These are phyloP conservation scores for Heliconius congener DNA, from an alignment of 1,140 invertebrate genomes.

Conservation along the genomic window DNA sequence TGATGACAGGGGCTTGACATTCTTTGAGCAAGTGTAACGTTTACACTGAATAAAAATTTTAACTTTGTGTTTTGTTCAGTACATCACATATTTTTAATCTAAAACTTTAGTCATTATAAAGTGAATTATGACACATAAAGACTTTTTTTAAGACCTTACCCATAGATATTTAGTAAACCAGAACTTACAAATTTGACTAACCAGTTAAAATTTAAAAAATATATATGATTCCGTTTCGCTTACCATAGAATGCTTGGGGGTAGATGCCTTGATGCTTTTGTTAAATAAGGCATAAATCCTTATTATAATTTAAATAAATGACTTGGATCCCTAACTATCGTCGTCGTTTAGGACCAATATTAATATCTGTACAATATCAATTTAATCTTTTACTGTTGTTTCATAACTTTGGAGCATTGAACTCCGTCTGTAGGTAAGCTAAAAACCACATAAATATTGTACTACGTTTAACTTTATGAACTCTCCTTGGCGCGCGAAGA, in stretches of 20 bases:
- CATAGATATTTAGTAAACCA: too few relatives aligned
- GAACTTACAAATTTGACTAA: too few relatives aligned
- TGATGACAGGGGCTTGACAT: constrained; percentile 6
- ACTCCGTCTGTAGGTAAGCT: neutral
- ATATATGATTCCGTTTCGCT: too few relatives aligned
- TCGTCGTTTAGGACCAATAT: neutral
- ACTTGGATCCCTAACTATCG: too few relatives aligned
- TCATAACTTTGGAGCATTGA: neutral
- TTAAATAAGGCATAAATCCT: neutral
- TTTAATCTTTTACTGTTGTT: neutral
- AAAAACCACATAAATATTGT: neutral
- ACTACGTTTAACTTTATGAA: neutral
- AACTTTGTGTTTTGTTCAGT: neutral
- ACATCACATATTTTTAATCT: neutral
- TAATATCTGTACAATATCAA: neutral
- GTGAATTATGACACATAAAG: neutral
- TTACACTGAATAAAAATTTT: neutral
- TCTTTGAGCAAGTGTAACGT: neutral
- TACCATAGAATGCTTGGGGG: too few relatives aligned
- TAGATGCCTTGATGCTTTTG: too few relatives aligned
- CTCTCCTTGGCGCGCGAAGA: neutral
- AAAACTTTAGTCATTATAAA: neutral
- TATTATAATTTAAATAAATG: neutral
- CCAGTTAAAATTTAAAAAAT: too few relatives aligned
- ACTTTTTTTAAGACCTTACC: neutral